phyloP scores from a whole-genome alignment of 2,797 vertebrate species.

The Decapterus maruadsi region DNA sequence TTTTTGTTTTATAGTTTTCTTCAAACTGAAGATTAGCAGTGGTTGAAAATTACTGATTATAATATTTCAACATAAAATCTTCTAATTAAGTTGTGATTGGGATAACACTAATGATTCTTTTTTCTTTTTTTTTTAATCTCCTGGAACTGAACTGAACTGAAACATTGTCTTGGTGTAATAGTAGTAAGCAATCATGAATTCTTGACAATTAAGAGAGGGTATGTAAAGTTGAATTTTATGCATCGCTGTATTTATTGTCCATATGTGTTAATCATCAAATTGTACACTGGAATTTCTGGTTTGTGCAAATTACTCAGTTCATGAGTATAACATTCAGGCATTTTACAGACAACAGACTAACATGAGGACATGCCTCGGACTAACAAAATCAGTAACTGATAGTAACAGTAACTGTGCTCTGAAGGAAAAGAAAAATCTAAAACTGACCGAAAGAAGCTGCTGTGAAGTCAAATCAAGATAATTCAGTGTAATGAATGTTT shows the following conservation, averaged over 20 bases:
- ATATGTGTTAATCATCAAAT: slow-evolving; percentile 29
- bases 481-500: slow-evolving; percentile 44
- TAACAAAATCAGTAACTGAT: slow-evolving; percentile 23
- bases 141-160: slow-evolving; percentile 15
- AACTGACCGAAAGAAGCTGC: background rate
- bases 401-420: background rate
- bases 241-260: slow-evolving; percentile 55
- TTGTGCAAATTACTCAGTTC: slow-evolving; percentile 13
- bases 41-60: slow-evolving; percentile 49
- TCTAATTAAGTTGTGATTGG: background rate
- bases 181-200: slow-evolving; percentile 54
- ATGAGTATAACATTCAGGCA: background rate
- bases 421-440: background rate
- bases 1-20: slow-evolving; percentile 49
- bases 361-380: slow-evolving; percentile 1
- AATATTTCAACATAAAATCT: slow-evolving; percentile 28
- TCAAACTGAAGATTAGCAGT: slow-evolving; percentile 66
- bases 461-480: slow-evolving; percentile 28
- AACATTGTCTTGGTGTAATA: slow-evolving; percentile 3
- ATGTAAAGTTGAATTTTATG: slow-evolving; percentile 32
- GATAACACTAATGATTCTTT: slow-evolving; percentile 27
- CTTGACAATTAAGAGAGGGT: slow-evolving; percentile 43
- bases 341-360: slow-evolving; percentile 19
- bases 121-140: background rate
- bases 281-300: slow-evolving; percentile 7